A percentile compares a stretch with the other conserved stretches of the same genome.
phyloP scores from a whole-genome alignment of 1,140 invertebrate species.

The Drosophila murphyi region DNA sequence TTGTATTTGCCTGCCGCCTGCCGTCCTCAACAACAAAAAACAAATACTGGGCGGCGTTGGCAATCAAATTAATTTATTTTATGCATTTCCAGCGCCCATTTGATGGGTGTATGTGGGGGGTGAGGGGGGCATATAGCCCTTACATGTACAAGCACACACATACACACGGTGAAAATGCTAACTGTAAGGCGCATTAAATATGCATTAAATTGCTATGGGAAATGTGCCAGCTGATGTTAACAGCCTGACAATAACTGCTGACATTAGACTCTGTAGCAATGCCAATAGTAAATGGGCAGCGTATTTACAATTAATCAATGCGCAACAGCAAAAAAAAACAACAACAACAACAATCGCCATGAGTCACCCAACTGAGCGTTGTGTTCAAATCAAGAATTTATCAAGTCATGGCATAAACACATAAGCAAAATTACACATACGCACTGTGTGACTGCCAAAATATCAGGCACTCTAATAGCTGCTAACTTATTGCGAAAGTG shows the following conservation, averaged over 20 bases:
- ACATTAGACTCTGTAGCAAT: constrained; percentile 17
- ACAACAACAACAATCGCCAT: constrained; percentile 11
- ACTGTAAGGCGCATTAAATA: constrained; percentile 70
- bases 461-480: constrained; percentile 9
- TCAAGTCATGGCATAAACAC: constrained; percentile 29
- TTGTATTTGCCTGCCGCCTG: constrained; percentile 20
- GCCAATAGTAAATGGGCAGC: constrained; percentile 29
- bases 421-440: constrained; percentile 38
- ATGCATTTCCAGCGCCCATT: constrained; percentile 24
- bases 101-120: constrained; percentile 9
- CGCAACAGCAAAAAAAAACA: constrained; percentile 2
- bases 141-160: constrained; percentile 10
- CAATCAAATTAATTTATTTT: constrained; percentile 57
- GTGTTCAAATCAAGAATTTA: constrained; percentile 26
- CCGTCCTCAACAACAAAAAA: constrained; percentile 19
- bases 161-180: constrained; percentile 25
- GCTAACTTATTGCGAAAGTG: constrained; percentile 27
- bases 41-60: constrained; percentile 25
- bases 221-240: constrained; percentile 57
- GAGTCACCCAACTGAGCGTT: constrained; percentile 29
- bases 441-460: constrained; percentile 41
- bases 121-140: background rate
- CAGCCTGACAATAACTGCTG: constrained; percentile 36
- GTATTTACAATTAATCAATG: constrained; percentile 62
- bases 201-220: constrained; percentile 59